Evolutionary conservation across 2,888 invertebrate species (phyloP).

Genomic region (Arctia plantaginis): DNA sequence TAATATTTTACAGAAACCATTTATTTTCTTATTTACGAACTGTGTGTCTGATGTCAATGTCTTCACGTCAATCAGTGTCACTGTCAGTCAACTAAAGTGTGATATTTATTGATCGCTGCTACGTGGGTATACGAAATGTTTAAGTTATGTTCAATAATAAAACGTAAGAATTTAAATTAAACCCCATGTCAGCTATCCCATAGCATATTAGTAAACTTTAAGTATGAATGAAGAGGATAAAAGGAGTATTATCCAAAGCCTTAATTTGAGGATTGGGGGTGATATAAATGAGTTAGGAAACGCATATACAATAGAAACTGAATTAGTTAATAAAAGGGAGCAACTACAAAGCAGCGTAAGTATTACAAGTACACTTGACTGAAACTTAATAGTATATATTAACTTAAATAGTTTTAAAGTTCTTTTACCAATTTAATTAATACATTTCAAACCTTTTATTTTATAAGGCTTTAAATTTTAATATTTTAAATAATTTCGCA

Average conservation of each 20-base stretch:
- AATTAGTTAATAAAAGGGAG: slow-evolving; percentile 63
- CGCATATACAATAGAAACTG: slow-evolving; percentile 66
- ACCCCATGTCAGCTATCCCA: slow-evolving; percentile 1
- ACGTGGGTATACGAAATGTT: neutral
- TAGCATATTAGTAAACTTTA: slow-evolving; percentile 7
- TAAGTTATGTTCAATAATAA: neutral
- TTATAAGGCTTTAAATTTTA: too few relatives aligned
- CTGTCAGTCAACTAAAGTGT: neutral
- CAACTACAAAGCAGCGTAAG: slow-evolving; percentile 71
- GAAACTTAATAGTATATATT: neutral
- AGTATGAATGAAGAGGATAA: slow-evolving; percentile 68
- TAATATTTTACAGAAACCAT: too few relatives aligned
- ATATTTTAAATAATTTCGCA: too few relatives aligned
- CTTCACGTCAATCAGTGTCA: neutral
- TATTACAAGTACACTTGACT: slow-evolving; percentile 24
- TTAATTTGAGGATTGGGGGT: slow-evolving; percentile 73
- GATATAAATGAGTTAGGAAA: slow-evolving; percentile 72
- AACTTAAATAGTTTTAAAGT: neutral
- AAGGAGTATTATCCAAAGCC: slow-evolving; percentile 80
- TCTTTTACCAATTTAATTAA: neutral
- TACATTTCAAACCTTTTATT: neutral
- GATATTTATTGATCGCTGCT: neutral
- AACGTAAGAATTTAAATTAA: neutral
- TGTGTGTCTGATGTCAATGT: neutral
- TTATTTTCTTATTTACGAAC: neutral